Conservation (phyloP, 2,888 invertebrate species). For the Anodontia alba region DNA sequence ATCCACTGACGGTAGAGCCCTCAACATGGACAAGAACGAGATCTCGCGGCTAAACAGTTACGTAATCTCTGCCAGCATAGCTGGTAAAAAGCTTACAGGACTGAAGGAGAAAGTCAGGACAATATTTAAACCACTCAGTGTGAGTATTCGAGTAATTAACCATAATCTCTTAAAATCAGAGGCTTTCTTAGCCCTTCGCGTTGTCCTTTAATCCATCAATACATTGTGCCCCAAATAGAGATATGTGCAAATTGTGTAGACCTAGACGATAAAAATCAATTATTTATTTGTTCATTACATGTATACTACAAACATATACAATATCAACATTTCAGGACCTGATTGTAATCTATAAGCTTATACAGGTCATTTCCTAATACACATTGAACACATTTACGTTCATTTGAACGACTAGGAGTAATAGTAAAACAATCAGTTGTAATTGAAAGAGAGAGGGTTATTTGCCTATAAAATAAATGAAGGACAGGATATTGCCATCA, state of each 20-base stretch:
- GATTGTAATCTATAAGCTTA: no score
- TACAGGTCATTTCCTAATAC: no score
- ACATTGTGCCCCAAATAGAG: background rate
- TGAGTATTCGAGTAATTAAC: conserved; percentile 34
- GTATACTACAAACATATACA: no score
- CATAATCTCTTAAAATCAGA: background rate
- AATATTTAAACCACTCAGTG: conserved; percentile 74
- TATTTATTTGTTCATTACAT: no score
- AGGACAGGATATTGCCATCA: no score
- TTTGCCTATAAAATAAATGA: no score
- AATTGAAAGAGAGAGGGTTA: no score
- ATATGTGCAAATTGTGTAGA: background rate
- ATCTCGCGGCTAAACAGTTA: conserved; percentile 70
- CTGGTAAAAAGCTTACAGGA: conserved; percentile 65
- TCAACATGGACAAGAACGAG: conserved; percentile 41
- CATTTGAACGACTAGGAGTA: no score
- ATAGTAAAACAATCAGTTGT: no score
- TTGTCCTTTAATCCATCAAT: background rate
- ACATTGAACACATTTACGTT: no score
- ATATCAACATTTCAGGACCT: no score
- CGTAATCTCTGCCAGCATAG: conserved; percentile 77
- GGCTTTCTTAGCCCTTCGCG: background rate
- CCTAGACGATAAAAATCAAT: no score
- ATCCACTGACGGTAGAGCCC: conserved; percentile 18
- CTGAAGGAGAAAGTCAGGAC: conserved; percentile 73